Evolutionary conservation across 2,888 invertebrate genomes (phyloP).

Genomic region (Gymnosoma rotundatum): DNA sequence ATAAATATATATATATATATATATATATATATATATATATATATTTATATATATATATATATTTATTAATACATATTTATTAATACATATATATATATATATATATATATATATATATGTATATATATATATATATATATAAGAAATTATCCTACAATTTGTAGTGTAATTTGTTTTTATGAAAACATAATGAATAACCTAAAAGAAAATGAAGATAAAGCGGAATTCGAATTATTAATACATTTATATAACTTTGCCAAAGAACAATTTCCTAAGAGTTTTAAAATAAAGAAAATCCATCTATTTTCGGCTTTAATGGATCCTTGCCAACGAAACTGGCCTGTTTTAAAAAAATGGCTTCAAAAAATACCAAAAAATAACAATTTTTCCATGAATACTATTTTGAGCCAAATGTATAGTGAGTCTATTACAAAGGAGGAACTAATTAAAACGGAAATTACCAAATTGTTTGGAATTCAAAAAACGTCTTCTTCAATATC

Average conservation of each 20-base stretch:
- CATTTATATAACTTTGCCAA: neutral
- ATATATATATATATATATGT: too few species aligned
- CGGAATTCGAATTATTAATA: neutral
- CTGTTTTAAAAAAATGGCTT: conserved; percentile 16
- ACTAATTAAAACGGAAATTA: conserved; percentile 10
- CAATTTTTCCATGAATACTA: neutral
- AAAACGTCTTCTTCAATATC: neutral
- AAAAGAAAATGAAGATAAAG: neutral
- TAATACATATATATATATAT: too few species aligned
- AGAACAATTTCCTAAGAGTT: neutral
- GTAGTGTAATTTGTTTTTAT: conserved; percentile 19
- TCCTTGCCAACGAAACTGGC: conserved; percentile 33
- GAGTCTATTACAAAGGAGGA: conserved; percentile 12
- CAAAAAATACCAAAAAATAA: conserved; percentile 10
- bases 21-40: too few species aligned
- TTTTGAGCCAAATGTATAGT: neutral
- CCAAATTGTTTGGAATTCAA: neutral
- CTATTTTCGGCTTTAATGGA: conserved; percentile 19
- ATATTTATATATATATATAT: too few species aligned
- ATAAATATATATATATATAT: too few species aligned
- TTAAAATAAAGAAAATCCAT: conserved; percentile 13
- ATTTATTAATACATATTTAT: too few species aligned
- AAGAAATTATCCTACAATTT: conserved; percentile 22
- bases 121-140: too few species aligned
- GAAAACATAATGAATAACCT: neutral